These are phyloP conservation scores for Calliopum simillimum DNA, from an alignment of 2,888 invertebrate species.

Conservation along the genomic window DNA sequence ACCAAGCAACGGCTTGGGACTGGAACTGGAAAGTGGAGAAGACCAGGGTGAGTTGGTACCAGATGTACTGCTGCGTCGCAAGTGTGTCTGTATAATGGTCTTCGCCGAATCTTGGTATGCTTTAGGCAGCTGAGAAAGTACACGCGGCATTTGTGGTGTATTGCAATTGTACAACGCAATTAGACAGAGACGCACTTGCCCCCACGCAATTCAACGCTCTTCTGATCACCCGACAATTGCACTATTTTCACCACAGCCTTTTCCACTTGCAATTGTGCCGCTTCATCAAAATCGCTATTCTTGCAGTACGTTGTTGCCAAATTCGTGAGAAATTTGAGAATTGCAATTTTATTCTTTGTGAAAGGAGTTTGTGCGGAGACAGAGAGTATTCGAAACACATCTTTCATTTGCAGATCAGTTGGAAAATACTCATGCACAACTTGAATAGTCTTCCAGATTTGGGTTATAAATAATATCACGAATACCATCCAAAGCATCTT, in stretches of 20 bases:
- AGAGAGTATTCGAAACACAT: slow-evolving; percentile 81
- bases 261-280: slow-evolving; percentile 67
- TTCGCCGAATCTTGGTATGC: slow-evolving; percentile 81
- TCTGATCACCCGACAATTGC: slow-evolving; percentile 76
- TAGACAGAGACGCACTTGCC: slow-evolving; percentile 77
- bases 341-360: slow-evolving; percentile 81
- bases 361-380: slow-evolving; percentile 95
- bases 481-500: slow-evolving; percentile 75
- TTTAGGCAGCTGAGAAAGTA: slow-evolving; percentile 79
- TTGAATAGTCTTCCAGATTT: slow-evolving; percentile 87
- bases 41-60: slow-evolving; percentile 68
- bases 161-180: slow-evolving; percentile 91
- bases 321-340: slow-evolving; percentile 79
- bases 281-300: slow-evolving; percentile 62
- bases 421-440: slow-evolving; percentile 80
- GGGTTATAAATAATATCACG: slow-evolving; percentile 88
- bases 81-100: slow-evolving; percentile 78
- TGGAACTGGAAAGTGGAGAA: slow-evolving; percentile 67
- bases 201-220: slow-evolving; percentile 77
- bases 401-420: slow-evolving; percentile 74
- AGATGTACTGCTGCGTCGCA: slow-evolving; percentile 75
- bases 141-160: slow-evolving; percentile 87
- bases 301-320: slow-evolving; percentile 75
- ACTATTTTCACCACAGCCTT: slow-evolving; percentile 81
- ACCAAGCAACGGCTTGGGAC: slow-evolving; percentile 66